phyloP scores from a whole-genome alignment of 2,797 vertebrate species.

The Gallinago solitaria region DNA sequence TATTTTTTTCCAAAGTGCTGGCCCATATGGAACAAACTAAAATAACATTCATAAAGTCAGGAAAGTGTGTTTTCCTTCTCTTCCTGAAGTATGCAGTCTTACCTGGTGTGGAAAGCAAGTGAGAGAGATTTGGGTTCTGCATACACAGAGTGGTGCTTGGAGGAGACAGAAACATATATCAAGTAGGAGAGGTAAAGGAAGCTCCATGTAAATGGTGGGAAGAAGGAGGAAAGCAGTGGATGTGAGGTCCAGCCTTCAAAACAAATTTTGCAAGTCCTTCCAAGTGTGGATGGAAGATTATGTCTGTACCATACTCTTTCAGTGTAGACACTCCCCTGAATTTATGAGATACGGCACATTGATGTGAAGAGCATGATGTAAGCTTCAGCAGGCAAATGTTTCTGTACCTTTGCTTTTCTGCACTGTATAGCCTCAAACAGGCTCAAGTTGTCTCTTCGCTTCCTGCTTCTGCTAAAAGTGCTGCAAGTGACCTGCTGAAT shows the following conservation, averaged over 20 bases:
- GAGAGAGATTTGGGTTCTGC: not conserved
- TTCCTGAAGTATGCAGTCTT: not conserved
- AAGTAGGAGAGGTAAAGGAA: not conserved
- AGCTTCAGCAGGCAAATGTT: not conserved
- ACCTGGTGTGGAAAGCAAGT: not conserved
- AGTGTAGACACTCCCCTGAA: not conserved
- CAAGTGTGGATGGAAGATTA: not conserved
- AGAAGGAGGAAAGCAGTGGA: not conserved
- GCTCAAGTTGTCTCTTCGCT: not conserved
- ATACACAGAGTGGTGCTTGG: not conserved
- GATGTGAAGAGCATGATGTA: not conserved
- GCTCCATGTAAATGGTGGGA: not conserved
- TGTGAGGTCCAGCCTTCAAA: not conserved
- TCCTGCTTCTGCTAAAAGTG: not conserved
- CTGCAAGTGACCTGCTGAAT: not conserved
- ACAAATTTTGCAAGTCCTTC: not conserved
- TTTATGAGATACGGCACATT: not conserved
- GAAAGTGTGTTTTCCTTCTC: not conserved
- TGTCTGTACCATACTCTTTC: not conserved
- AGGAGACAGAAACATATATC: not conserved
- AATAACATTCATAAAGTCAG: not conserved
- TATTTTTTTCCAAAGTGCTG: not conserved
- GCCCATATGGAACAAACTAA: not conserved
- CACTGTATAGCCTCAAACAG: not conserved
- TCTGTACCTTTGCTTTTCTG: not conserved